Evolutionary conservation across 2,888 invertebrate species (phyloP), one percentile per base, ranked within the genome.

Genomic region (Tinea trinotella): DNA sequence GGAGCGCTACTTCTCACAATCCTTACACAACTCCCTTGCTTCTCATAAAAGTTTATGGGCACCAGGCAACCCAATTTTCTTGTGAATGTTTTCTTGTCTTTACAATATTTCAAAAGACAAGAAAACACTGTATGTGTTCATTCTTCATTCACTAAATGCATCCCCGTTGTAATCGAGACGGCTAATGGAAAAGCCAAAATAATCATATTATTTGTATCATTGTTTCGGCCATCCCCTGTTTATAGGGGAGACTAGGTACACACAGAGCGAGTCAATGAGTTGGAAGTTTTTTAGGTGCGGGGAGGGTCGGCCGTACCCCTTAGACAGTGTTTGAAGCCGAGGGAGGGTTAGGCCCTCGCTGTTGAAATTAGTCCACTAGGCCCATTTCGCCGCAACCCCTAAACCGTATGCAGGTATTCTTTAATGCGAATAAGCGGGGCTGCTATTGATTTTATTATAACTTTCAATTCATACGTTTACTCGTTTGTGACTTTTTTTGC

Each of bases 181-280:
- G 30, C 7, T 7, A 30, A 7, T 30, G 30, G 7, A 30, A 30
- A 2, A 2, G 9, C 30, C 4, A 4, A 30, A 30, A 30, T 30
- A 30, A 4, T 30, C 22, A 22, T 22, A 22, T 22, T 22, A 22
- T 22, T 22, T 22, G 22, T 22, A 22, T 22, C 4, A 22, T 22
- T 22, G 22, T 22, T 22, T 22, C 22, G 35, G 4, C 35, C 35
- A 12, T 12, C 35, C 35, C 35, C 35, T 35, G 35, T 35, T 35
- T 35, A 35, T 35, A 35, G 10, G 13, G 40, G 18, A n/a, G 46
- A 9, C 2, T 46, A 46, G 2, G 46, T 46, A 46, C 18, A 17
- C 48, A 18, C 50, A 6, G 50, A 20, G 24, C 50, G 20, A 50
- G 24, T 50, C 50, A 50, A 50, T 50, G 50, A 24, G 50, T 12